A percentile compares a stretch with the other conserved stretches of the same genome.
Evolutionary conservation across 2,113 vertebrate genomes (phyloP).

Genomic region (Ceyx cyanopectus): DNA sequence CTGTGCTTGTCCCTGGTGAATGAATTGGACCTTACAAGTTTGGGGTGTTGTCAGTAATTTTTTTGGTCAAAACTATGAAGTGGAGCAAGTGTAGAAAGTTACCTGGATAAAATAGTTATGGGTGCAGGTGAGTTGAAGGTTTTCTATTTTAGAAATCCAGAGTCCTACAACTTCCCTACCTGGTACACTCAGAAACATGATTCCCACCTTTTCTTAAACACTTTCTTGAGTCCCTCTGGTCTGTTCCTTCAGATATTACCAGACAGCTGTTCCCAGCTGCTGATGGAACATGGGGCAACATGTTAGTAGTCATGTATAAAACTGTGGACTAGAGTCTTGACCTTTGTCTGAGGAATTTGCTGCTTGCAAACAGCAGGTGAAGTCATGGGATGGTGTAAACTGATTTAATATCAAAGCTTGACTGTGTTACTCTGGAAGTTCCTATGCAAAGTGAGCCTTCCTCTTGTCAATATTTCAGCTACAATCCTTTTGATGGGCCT

Average conservation of each 20-base stretch:
- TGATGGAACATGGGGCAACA: neutral
- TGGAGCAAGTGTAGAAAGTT: neutral
- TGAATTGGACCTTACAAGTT: neutral
- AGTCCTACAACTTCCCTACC: neutral
- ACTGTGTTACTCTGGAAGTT: neutral
- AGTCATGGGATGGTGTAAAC: neutral
- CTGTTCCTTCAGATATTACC: neutral
- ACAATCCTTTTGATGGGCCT: slow-evolving; percentile 96
- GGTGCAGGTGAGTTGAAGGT: neutral
- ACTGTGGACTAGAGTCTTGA: neutral
- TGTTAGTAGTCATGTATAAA: neutral
- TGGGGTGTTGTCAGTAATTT: neutral
- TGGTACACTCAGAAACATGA: neutral
- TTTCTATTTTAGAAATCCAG: neutral
- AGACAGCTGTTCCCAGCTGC: neutral
- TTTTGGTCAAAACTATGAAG: neutral
- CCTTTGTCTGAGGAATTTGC: neutral
- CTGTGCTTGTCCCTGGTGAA: neutral
- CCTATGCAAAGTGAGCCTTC: neutral
- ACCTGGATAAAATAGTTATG: neutral
- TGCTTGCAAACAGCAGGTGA: neutral
- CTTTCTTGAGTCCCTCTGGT: neutral
- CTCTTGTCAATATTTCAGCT: slow-evolving; percentile 79
- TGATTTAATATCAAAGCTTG: neutral
- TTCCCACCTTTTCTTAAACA: neutral